phyloP scores from a whole-genome alignment of 2,797 vertebrate genomes.

The Rhinichthys osculus region DNA sequence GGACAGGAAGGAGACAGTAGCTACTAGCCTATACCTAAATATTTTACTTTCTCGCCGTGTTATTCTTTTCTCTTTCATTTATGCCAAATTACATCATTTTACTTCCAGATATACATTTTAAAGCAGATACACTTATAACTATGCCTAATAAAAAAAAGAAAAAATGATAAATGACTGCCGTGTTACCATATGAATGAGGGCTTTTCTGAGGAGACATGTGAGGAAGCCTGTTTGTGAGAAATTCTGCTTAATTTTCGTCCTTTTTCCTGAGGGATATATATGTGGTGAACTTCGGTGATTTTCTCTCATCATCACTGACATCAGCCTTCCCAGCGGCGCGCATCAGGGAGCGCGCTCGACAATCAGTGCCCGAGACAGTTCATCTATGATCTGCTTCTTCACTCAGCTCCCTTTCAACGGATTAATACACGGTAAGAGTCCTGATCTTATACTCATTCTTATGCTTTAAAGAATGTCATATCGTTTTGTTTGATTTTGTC shows the following conservation, averaged over 20 bases:
- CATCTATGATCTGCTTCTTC: conserved; percentile 3
- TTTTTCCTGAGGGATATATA: background rate
- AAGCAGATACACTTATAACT: background rate
- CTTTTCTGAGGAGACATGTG: background rate
- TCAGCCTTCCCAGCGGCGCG: conserved; percentile 64
- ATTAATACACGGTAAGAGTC: conserved; percentile 17
- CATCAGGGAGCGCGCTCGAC: conserved; percentile 66
- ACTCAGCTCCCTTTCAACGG: conserved; percentile 6
- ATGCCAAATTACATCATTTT: background rate
- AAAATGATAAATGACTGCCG: background rate
- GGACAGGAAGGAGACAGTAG: background rate
- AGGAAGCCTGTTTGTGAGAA: background rate
- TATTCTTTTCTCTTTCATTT: background rate
- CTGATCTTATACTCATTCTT: background rate
- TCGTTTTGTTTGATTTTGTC: background rate
- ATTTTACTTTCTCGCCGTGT: background rate
- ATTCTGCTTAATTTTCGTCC: background rate
- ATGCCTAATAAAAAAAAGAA: background rate
- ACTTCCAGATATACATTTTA: background rate
- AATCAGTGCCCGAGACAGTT: conserved; percentile 62
- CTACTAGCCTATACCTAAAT: background rate
- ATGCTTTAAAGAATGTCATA: background rate
- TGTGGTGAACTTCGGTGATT: background rate
- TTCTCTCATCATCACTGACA: conserved; percentile 58
- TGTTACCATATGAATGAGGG: background rate